A percentile compares a stretch with the other conserved stretches of the same genome.
phyloP scores from a whole-genome alignment of 2,888 invertebrate genomes.

The Meandrusa payeni region DNA sequence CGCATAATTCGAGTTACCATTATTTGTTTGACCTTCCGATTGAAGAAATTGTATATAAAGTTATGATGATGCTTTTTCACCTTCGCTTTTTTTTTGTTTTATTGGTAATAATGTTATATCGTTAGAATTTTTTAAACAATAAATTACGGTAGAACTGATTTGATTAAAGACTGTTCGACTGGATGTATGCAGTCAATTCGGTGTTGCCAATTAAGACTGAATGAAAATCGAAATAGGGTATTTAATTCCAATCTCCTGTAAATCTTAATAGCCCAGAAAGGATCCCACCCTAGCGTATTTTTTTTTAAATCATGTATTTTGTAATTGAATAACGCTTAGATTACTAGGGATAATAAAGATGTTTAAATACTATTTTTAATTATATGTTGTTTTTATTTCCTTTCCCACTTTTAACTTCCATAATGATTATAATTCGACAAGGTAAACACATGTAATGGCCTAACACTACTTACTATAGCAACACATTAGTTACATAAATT shows the following conservation, averaged over 20 bases:
- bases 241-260: conserved; percentile 29
- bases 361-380: conserved; percentile 45
- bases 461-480: too few relatives aligned
- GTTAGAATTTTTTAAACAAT: conserved; percentile 23
- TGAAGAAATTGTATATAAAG: conserved; percentile 61
- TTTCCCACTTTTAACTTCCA: too few relatives aligned
- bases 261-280: conserved; percentile 43
- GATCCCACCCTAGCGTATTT: conserved; percentile 65
- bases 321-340: conserved; percentile 49
- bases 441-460: too few relatives aligned
- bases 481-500: too few relatives aligned
- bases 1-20: conserved; percentile 75
- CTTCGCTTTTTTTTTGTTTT: conserved; percentile 36
- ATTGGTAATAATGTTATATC: conserved; percentile 18
- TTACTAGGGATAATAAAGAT: conserved; percentile 62
- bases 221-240: conserved; percentile 36
- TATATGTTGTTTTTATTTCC: conserved; percentile 26
- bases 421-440: too few relatives aligned
- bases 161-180: conserved; percentile 28
- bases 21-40: conserved; percentile 52
- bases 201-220: conserved; percentile 68
- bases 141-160: conserved; percentile 26
- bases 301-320: conserved; percentile 42
- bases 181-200: conserved; percentile 40
- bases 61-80: conserved; percentile 33